Conservation (phyloP, 2,797 vertebrate species). For the Falco naumanni region DNA sequence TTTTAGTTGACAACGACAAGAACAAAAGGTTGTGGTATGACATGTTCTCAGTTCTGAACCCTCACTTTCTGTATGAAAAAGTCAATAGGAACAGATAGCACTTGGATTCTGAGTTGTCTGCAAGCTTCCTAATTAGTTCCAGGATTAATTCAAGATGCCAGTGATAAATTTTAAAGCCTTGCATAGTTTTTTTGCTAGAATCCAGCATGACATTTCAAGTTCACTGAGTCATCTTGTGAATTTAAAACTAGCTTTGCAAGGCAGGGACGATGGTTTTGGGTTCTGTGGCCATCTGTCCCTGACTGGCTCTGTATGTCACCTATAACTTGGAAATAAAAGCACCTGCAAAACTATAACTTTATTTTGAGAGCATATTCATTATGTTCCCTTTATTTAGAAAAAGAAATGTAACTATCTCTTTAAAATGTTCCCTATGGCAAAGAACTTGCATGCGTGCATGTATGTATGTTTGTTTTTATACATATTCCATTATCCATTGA, state of each 20-base stretch:
- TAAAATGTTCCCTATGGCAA: neutral
- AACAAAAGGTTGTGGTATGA: conserved; percentile 9
- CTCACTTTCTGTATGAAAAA: neutral
- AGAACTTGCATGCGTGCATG: neutral
- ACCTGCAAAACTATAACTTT: neutral
- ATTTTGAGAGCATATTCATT: neutral
- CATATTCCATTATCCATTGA: accelerated
- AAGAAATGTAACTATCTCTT: neutral
- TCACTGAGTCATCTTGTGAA: conserved; percentile 2
- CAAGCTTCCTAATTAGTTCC: conserved; percentile 49
- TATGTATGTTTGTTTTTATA: neutral
- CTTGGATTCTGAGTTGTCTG: conserved; percentile 1
- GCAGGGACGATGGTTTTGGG: neutral
- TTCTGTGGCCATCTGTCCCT: conserved; percentile 5
- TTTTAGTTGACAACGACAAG: neutral
- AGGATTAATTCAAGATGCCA: conserved; percentile 48
- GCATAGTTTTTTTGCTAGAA: conserved; percentile 25
- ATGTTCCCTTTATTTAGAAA: neutral
- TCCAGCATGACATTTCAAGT: conserved; percentile 41
- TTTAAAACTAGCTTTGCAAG: neutral
- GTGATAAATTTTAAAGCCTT: conserved; percentile 39
- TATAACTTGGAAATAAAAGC: neutral
- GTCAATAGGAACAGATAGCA: conserved; percentile 29
- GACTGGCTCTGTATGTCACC: neutral
- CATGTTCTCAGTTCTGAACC: neutral